These are phyloP conservation scores for Panorpa germanica DNA, from an alignment of 2,888 invertebrate species.

Conservation along the genomic window DNA sequence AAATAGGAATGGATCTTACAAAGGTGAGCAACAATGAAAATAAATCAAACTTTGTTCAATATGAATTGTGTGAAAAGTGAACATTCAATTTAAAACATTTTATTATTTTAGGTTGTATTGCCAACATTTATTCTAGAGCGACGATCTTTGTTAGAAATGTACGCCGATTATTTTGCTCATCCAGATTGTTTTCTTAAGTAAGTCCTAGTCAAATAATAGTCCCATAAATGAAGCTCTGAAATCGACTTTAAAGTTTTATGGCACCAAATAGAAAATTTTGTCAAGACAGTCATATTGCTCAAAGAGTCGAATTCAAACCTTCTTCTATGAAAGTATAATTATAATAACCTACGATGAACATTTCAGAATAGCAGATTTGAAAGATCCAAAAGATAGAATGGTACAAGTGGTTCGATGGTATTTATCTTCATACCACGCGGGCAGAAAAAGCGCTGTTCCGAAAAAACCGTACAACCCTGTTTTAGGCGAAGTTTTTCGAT, in stretches of 20 bases:
- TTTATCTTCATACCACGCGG: constrained; percentile 95
- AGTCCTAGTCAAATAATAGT: constrained; percentile 14
- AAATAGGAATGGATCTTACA: constrained; percentile 99
- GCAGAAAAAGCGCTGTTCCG: constrained; percentile 88
- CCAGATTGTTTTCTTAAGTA: constrained; percentile 90
- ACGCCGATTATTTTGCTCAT: constrained; percentile 99
- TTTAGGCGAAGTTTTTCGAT: constrained; percentile 87
- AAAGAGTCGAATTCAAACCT: constrained; percentile 1
- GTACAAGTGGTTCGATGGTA: constrained; percentile 94
- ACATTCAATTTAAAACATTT: neutral
- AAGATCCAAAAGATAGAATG: constrained; percentile 76
- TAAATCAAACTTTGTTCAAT: neutral
- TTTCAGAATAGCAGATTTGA: constrained; percentile 72
- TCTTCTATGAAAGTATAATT: neutral
- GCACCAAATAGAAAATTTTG: neutral
- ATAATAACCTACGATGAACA: constrained; percentile 11
- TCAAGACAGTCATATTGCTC: neutral
- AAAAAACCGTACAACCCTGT: constrained; percentile 99
- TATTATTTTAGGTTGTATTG: constrained; percentile 48
- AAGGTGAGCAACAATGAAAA: constrained; percentile 37
- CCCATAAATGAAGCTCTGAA: neutral
- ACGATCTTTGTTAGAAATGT: constrained; percentile 96
- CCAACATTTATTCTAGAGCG: constrained; percentile 98
- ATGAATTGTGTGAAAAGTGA: neutral
- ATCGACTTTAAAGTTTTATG: neutral